A percentile compares a stretch with the other conserved stretches of the same genome.
Evolutionary conservation across 2,113 vertebrate genomes (phyloP).

Genomic region (Coturnix japonica): DNA sequence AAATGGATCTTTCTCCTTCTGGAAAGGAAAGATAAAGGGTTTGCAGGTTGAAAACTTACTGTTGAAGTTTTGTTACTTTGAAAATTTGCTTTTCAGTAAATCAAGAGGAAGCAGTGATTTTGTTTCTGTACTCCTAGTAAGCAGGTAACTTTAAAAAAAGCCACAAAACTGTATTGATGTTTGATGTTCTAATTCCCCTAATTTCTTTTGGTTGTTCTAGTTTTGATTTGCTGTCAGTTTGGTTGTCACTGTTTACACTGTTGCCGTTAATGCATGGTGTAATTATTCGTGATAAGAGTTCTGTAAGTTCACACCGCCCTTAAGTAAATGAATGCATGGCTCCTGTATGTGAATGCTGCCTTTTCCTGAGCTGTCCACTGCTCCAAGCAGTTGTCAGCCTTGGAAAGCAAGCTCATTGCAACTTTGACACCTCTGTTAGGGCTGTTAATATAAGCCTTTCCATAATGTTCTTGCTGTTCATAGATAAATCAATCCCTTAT

Average conservation of each 20-base stretch:
- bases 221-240: neutral
- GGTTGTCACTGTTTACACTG: neutral
- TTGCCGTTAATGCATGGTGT: neutral
- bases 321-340: neutral
- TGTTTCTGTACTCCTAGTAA: neutral
- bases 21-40: neutral
- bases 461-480: neutral
- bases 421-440: neutral
- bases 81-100: neutral
- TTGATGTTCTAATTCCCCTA: neutral
- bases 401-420: neutral
- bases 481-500: conserved; percentile 34
- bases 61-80: neutral
- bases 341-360: neutral
- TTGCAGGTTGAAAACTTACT: neutral
- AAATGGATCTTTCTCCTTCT: neutral
- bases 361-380: neutral
- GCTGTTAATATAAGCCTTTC: neutral
- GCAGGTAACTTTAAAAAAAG: neutral
- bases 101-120: neutral
- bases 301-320: neutral
- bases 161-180: neutral
- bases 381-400: neutral
- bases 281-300: neutral
- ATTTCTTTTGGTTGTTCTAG: neutral